Conservation (phyloP, 2,797 vertebrate species). For the Sarcoramphus papa region DNA sequence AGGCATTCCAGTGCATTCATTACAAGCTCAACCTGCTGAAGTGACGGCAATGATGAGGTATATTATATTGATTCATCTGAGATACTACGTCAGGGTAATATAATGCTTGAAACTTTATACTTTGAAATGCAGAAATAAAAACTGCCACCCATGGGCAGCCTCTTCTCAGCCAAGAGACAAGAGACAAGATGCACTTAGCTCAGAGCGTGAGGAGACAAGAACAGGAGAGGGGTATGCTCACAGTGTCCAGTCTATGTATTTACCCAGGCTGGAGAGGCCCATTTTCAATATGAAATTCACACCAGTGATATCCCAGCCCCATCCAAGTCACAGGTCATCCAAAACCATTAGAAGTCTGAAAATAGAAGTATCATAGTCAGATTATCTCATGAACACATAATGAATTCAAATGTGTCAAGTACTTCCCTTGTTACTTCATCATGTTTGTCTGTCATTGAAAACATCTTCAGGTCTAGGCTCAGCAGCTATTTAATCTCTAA, state of each 20-base stretch:
- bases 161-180: not conserved
- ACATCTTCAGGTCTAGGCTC: not conserved
- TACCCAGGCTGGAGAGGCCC: not conserved
- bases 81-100: not conserved
- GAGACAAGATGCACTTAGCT: not conserved
- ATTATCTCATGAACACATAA: not conserved
- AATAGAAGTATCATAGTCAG: not conserved
- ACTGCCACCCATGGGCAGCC: not conserved
- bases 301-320: not conserved
- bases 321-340: not conserved
- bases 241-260: not conserved
- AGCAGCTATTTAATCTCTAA: not conserved
- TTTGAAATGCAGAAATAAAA: constrained; percentile 29
- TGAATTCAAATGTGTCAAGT: not conserved
- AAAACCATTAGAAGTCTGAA: not conserved
- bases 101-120: not conserved
- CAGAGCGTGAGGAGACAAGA: not conserved
- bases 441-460: not conserved
- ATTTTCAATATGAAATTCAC: not conserved
- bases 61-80: not conserved
- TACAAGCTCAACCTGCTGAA: not conserved
- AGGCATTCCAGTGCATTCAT: not conserved
- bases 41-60: not conserved
- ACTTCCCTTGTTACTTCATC: not conserved
- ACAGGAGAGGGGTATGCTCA: not conserved